These are phyloP conservation scores for Ibycter americanus DNA, from an alignment of 2,797 vertebrate species.

Conservation along the genomic window DNA sequence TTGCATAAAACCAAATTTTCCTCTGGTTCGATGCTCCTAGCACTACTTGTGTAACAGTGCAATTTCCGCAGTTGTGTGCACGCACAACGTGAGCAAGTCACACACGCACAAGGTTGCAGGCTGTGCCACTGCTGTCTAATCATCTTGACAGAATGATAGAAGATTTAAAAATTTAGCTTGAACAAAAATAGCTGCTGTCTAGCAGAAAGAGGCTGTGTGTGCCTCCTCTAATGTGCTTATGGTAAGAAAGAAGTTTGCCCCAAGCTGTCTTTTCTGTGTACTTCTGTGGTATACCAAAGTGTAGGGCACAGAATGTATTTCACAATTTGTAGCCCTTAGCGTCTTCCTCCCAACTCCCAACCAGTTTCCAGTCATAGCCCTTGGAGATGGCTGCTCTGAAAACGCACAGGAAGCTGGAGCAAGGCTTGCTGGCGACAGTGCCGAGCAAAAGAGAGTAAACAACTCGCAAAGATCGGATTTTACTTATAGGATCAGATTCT, in stretches of 20 bases:
- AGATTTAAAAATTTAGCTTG: background rate
- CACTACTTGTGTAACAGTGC: fast-evolving
- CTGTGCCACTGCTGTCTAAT: background rate
- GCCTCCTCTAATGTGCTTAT: background rate
- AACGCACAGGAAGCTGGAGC: constrained; percentile 73
- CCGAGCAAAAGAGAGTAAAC: constrained; percentile 65
- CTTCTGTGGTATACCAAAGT: background rate
- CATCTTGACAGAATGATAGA: fast-evolving
- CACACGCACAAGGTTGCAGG: fast-evolving
- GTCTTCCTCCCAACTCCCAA: background rate
- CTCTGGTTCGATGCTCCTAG: background rate
- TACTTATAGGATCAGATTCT: constrained; percentile 40
- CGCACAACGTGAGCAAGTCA: fast-evolving
- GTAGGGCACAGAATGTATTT: background rate
- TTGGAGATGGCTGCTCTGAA: constrained; percentile 58
- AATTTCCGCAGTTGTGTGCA: background rate
- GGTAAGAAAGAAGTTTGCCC: background rate
- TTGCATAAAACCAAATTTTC: background rate
- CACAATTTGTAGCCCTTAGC: background rate
- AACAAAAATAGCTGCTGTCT: background rate
- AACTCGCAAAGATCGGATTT: constrained; percentile 56
- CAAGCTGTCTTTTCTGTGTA: background rate
- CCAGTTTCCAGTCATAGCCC: constrained; percentile 10
- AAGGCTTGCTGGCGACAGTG: constrained; percentile 48
- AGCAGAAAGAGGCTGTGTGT: background rate